phyloP scores from a whole-genome alignment of 2,113 vertebrate genomes.

The Pycnonotus jocosus region DNA sequence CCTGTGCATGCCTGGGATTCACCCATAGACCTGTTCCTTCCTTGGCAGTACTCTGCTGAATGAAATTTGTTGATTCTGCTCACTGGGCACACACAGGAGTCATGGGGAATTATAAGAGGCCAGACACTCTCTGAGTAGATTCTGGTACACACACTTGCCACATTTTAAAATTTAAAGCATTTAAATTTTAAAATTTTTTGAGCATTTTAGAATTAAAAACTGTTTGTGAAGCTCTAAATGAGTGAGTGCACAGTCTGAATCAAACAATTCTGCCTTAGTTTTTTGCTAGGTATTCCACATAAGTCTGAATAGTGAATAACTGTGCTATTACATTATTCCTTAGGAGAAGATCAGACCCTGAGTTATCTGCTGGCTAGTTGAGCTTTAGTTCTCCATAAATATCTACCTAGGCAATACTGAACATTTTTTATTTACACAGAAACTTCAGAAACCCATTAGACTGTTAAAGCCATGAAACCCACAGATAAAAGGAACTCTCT shows the following conservation, averaged over 20 bases:
- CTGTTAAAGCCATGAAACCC: neutral
- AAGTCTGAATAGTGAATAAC: neutral
- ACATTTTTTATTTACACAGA: neutral
- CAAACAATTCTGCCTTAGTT: neutral
- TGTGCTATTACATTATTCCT: neutral
- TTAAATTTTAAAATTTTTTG: neutral
- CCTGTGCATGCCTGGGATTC: neutral
- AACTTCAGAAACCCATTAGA: neutral
- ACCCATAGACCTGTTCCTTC: neutral
- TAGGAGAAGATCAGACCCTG: neutral
- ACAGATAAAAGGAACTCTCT: neutral
- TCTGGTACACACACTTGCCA: neutral
- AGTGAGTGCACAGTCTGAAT: neutral
- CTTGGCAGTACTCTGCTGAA: neutral
- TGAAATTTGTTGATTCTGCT: neutral
- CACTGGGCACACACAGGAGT: rapidly evolving
- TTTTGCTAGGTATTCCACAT: neutral
- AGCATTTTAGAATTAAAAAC: neutral
- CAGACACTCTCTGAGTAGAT: neutral
- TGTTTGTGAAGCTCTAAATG: neutral
- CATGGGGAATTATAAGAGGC: neutral
- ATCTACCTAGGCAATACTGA: neutral
- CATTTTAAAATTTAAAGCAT: neutral
- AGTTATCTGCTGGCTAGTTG: neutral
- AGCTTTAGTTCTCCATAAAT: neutral